These are phyloP conservation scores for Chrysolina oricalcia DNA, from an alignment of 2,888 invertebrate genomes.

Conservation along the genomic window DNA sequence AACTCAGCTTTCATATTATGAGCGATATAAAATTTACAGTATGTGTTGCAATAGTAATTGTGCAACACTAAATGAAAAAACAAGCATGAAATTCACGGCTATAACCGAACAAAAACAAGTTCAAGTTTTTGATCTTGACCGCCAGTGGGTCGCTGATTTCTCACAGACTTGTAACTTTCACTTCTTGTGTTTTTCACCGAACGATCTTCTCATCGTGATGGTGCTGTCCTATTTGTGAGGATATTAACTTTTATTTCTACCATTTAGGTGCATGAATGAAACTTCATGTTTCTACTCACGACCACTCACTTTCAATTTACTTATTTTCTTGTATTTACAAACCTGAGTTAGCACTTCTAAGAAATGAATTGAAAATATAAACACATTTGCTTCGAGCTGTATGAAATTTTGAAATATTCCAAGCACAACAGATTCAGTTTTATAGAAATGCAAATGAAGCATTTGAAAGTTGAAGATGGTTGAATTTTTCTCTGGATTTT, in stretches of 20 bases:
- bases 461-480: no score
- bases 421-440: no score
- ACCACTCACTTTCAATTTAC: constrained; percentile 41
- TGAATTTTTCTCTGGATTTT: no score
- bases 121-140: constrained; percentile 56
- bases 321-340: constrained; percentile 21
- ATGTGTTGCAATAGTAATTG: constrained; percentile 28
- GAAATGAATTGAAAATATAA: not conserved
- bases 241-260: constrained; percentile 41
- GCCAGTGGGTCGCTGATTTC: constrained; percentile 59
- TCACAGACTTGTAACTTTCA: constrained; percentile 60
- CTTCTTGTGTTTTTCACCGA: constrained; percentile 46
- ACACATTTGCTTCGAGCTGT: not conserved
- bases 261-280: constrained; percentile 34
- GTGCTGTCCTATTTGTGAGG: constrained; percentile 41
- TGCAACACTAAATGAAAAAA: constrained; percentile 18
- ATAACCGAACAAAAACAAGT: constrained; percentile 32
- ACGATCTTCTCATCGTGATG: constrained; percentile 36
- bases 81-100: constrained; percentile 10
- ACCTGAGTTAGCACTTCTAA: not conserved
- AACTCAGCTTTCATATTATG: constrained; percentile 27
- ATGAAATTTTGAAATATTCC: no score
- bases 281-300: constrained; percentile 35
- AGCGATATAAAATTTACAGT: constrained; percentile 5
- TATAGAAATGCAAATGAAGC: no score